Conservation (phyloP, 2,113 vertebrate genomes). For the Ceyx cyanopectus region DNA sequence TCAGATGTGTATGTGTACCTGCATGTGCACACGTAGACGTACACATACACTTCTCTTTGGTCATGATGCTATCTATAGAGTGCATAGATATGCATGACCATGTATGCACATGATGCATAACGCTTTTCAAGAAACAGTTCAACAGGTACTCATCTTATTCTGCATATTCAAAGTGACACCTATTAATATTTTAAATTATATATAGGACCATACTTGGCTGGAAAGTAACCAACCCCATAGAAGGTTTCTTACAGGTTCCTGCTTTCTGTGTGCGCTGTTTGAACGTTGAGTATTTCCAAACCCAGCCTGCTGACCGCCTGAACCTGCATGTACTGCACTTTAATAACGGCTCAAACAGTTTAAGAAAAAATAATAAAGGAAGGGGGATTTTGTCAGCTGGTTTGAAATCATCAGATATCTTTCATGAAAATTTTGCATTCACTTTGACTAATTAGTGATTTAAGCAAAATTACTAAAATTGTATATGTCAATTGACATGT, state of each 20-base stretch:
- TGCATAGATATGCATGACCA: not conserved
- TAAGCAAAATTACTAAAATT: constrained; percentile 51
- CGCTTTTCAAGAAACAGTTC: not conserved
- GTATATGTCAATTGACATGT: not conserved
- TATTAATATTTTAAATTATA: not conserved
- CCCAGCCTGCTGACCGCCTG: not conserved
- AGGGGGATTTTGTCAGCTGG: not conserved
- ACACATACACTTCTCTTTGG: not conserved
- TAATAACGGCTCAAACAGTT: not conserved
- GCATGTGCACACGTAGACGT: not conserved
- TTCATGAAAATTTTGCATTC: not conserved
- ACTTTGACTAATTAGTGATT: constrained; percentile 17
- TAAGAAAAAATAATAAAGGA: rapidly evolving
- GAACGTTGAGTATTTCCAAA: not conserved
- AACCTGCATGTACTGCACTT: not conserved
- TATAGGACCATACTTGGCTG: not conserved
- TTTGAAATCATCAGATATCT: constrained; percentile 22
- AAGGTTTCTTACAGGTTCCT: not conserved
- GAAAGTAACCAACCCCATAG: not conserved
- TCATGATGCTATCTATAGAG: not conserved
- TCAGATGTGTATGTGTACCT: not conserved
- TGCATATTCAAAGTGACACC: not conserved
- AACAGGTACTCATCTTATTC: constrained; percentile 14
- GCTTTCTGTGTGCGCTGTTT: not conserved
- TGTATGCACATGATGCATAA: not conserved